Evolutionary conservation across 2,113 vertebrate genomes (phyloP).

Genomic region (Anseranas semipalmata): DNA sequence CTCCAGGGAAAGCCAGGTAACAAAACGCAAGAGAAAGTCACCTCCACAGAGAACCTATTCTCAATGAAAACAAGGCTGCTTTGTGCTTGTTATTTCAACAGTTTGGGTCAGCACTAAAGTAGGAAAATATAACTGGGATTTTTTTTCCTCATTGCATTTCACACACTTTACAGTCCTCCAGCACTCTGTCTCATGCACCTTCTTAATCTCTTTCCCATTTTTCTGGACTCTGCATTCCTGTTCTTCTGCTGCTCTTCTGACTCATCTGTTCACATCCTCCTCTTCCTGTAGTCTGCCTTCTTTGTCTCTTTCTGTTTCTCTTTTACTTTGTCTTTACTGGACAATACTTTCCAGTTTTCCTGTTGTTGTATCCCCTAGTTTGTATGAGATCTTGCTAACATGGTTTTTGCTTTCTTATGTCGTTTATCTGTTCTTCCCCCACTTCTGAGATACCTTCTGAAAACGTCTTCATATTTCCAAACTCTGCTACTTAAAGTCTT

Average conservation of each 20-base stretch:
- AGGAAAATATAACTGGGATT: background rate
- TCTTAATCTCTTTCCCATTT: background rate
- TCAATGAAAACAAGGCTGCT: background rate
- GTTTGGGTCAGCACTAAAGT: background rate
- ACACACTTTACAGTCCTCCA: background rate
- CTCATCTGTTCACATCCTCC: background rate
- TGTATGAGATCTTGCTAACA: background rate
- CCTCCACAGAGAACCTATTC: background rate
- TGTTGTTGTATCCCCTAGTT: rapidly evolving
- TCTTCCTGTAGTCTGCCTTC: background rate
- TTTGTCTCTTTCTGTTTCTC: background rate
- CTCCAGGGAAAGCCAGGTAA: background rate
- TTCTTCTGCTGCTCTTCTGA: background rate
- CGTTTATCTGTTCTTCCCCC: background rate
- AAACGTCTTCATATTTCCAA: background rate
- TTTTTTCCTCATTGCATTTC: background rate
- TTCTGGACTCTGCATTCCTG: background rate
- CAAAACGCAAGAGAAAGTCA: background rate
- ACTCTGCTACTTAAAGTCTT: background rate
- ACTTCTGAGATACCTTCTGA: background rate
- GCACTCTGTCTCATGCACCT: background rate
- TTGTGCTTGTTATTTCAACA: background rate
- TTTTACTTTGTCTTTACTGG: background rate
- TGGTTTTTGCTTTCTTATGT: background rate
- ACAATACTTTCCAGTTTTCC: background rate